A percentile compares a stretch with the other conserved stretches of the same genome.
Conservation (phyloP, 2,113 vertebrate species). For the Romanogobio albipinnatus region DNA sequence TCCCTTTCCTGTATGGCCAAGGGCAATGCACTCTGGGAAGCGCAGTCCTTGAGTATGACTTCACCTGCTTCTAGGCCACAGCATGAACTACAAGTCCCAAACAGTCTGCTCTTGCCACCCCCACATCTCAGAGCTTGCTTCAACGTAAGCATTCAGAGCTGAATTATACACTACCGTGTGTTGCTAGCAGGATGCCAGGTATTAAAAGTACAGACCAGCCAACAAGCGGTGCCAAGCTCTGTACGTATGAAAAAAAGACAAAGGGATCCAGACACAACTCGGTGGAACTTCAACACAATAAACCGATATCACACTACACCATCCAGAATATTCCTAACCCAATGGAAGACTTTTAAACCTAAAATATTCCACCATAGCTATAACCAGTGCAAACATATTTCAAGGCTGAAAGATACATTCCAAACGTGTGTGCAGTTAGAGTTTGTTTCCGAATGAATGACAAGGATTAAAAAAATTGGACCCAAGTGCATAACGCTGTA, state of each 20-base stretch:
- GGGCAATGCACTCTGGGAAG: constrained; percentile 79
- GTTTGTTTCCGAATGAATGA: constrained; percentile 27
- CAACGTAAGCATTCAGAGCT: constrained; percentile 84
- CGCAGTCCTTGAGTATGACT: constrained; percentile 68
- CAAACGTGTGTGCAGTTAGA: neutral
- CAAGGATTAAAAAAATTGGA: constrained; percentile 63
- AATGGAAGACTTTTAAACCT: constrained; percentile 66
- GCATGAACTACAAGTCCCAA: constrained; percentile 80
- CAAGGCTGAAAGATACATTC: neutral
- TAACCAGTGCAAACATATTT: neutral
- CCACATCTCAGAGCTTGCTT: constrained; percentile 75
- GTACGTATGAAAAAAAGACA: constrained; percentile 49
- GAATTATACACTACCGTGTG: constrained; percentile 83
- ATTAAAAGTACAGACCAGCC: constrained; percentile 80
- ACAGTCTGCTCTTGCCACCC: constrained; percentile 64
- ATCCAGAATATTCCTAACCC: constrained; percentile 69
- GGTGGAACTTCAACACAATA: constrained; percentile 49
- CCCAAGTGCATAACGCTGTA: constrained; percentile 58
- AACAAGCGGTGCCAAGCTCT: constrained; percentile 69
- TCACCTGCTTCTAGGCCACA: constrained; percentile 64
- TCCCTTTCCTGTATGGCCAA: constrained; percentile 78
- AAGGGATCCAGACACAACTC: constrained; percentile 49
- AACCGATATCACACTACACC: constrained; percentile 54
- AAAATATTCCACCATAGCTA: constrained; percentile 46
- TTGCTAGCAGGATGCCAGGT: constrained; percentile 82